These are phyloP conservation scores for Caenorhabditis briggsae DNA, from an alignment of 1,140 invertebrate genomes.

Conservation along the genomic window DNA sequence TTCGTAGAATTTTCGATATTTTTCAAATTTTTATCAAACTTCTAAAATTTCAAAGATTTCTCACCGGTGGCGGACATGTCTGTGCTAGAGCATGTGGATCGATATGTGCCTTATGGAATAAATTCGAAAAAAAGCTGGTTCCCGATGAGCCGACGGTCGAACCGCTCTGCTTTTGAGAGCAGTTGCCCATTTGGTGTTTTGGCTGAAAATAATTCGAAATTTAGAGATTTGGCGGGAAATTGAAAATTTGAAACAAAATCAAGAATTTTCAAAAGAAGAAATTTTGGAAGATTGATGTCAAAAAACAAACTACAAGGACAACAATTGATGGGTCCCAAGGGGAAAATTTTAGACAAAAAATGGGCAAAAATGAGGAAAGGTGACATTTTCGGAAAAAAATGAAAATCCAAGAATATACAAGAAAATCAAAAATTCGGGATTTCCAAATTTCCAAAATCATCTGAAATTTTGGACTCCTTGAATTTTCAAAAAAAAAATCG, in stretches of 20 bases:
- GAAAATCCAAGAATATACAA: no score
- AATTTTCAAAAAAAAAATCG: no score
- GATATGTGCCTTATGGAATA: slow-evolving; percentile 70
- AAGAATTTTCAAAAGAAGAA: background rate
- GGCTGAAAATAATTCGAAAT: slow-evolving; percentile 63
- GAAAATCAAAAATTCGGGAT: no score
- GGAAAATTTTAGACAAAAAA: background rate
- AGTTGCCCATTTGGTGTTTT: slow-evolving; percentile 59
- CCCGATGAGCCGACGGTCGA: slow-evolving; percentile 58
- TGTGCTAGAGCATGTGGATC: slow-evolving; percentile 69
- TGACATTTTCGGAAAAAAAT: no score
- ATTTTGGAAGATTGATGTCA: background rate
- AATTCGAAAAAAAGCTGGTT: slow-evolving; percentile 64
- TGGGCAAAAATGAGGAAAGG: no score
- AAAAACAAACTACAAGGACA: background rate
- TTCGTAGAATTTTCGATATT: background rate
- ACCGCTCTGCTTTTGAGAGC: slow-evolving; percentile 59
- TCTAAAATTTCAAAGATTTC: slow-evolving; percentile 28
- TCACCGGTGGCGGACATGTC: slow-evolving; percentile 71
- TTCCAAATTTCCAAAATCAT: no score
- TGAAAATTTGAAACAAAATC: background rate
- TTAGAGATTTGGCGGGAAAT: background rate
- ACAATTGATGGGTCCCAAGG: background rate
- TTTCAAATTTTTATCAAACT: background rate
- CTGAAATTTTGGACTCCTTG: no score